Evolutionary conservation across 1,140 invertebrate genomes (phyloP), one percentile per base, ranked within the genome.

Genomic region (Lasioglossum albipes): DNA sequence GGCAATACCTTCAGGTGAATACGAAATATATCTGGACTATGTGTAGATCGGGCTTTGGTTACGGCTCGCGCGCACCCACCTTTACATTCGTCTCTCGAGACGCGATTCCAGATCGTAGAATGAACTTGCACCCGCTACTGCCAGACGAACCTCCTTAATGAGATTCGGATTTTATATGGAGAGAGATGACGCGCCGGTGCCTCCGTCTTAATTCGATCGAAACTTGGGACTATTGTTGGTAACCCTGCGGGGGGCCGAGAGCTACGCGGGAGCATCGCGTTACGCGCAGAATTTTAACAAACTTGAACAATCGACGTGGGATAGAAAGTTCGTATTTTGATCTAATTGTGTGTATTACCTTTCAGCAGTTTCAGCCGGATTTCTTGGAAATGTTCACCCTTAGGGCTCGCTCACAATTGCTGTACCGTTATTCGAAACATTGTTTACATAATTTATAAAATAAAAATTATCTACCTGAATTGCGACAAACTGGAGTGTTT

Each of bases 1-100:
- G 68, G 75, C 81, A 83, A 75, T 86, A 83, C 45, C 81, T 83
- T 77, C 64, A 41, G 69, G 52, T 83, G 81, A 86, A 85, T 86
- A 83, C 85, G 66, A 73, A 86, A 83, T 86, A 75, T 72, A 85
- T 68, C 67, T 42, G 69, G 52, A 64, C 77, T 85, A 69, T 70
- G 84, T 70, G 68, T 85, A 72, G 76, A 86, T 86, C 85, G 70
- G 45, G 54, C 54, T 77, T 67, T 74, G 68, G 36, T 80, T 68
- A 42, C 59, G 78, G 13, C 16, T 67, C 41, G 62, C 27, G 52
- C 65, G 27, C 52, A 27, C 31, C 27, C 1, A 5, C 41, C n/a
- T 59, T 2, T 31, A 49, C 31, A 31, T 27, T 73, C 41, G 42
- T 27, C 64, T 22, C 1, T 5, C 0, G 36, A 31, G 22, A 27